A percentile compares a stretch with the other conserved stretches of the same genome.
Evolutionary conservation across 2,113 vertebrate genomes (phyloP).

Genomic region (Myodes glareolus): DNA sequence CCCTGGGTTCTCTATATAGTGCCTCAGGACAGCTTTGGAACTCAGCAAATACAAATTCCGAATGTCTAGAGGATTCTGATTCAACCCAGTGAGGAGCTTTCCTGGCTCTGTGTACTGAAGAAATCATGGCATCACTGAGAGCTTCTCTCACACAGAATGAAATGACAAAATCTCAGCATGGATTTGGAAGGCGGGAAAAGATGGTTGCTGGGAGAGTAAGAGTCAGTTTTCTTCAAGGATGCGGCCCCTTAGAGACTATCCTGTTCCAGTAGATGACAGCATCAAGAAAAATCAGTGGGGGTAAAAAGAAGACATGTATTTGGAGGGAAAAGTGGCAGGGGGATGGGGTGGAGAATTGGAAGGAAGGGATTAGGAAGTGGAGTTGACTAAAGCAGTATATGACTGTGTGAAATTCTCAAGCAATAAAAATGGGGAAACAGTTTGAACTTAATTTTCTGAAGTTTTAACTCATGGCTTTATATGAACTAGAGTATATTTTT

Average conservation of each 20-base stretch:
- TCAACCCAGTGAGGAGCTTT: neutral
- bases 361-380: too few relatives aligned
- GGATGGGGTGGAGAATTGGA: neutral
- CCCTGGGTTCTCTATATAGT: neutral
- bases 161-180: neutral
- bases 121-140: neutral
- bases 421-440: neutral
- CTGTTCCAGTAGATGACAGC: neutral
- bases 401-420: neutral
- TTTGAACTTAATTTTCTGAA: neutral
- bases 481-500: neutral
- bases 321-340: neutral
- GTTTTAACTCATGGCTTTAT: neutral
- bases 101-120: neutral
- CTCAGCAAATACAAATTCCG: neutral
- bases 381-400: neutral
- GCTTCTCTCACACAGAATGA: neutral
- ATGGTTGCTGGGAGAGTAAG: neutral
- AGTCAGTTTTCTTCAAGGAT: neutral
- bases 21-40: neutral
- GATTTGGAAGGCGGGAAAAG: neutral
- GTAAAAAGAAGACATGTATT: neutral
- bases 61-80: neutral
- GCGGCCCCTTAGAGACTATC: neutral
- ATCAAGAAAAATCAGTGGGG: neutral